Conservation (phyloP, 2,797 vertebrate genomes). For the Cirrhinus molitorella region DNA sequence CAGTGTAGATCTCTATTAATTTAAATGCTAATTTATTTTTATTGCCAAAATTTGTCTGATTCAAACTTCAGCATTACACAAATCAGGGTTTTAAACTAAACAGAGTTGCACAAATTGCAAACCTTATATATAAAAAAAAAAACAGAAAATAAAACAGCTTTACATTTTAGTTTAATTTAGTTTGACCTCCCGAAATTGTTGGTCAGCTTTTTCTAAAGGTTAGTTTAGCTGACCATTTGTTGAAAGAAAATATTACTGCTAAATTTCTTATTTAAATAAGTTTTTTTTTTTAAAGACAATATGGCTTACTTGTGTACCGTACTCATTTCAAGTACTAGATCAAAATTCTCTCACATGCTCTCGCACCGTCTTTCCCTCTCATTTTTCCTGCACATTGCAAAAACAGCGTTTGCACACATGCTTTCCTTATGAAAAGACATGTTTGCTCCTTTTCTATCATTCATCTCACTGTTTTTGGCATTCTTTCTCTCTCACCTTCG, state of each 20-base stretch:
- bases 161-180: neutral
- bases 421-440: conserved; percentile 59
- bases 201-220: conserved; percentile 7
- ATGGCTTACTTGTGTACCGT: too few relatives aligned
- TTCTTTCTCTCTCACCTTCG: conserved; percentile 56
- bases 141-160: neutral
- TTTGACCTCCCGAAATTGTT: neutral
- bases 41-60: neutral
- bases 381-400: conserved; percentile 49
- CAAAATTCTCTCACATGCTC: conserved; percentile 30
- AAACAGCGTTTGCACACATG: conserved; percentile 57
- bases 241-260: neutral
- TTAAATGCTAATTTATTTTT: neutral
- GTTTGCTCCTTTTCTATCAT: conserved; percentile 49
- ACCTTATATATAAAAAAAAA: neutral
- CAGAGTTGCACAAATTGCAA: neutral
- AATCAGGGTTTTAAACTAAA: neutral
- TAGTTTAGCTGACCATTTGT: neutral
- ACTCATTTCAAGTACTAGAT: neutral
- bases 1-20: neutral
- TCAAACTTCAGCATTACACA: neutral
- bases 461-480: conserved; percentile 61
- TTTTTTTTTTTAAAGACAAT: neutral
- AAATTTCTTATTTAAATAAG: neutral
- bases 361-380: conserved; percentile 51